These are phyloP conservation scores for Tetheella fluctuosa DNA, from an alignment of 2,888 invertebrate genomes.

Conservation along the genomic window DNA sequence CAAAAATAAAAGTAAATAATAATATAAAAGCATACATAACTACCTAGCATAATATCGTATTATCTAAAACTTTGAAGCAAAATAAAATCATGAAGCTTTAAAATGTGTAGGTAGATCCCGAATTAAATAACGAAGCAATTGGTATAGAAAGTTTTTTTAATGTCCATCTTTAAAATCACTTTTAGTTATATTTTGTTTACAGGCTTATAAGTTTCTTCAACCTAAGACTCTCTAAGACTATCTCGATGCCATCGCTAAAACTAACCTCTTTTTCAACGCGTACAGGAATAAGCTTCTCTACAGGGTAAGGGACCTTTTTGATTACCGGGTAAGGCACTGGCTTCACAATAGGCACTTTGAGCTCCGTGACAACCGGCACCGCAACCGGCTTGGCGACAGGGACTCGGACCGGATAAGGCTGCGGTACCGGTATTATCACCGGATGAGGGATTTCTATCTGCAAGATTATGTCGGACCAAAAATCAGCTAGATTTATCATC, in stretches of 20 bases:
- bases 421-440: constrained; percentile 89
- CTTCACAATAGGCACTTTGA: constrained; percentile 84
- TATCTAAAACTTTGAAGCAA: background rate
- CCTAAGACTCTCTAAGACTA: constrained; percentile 10
- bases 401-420: constrained; percentile 90
- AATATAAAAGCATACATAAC: background rate
- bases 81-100: background rate
- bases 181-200: constrained; percentile 9
- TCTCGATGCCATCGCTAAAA: constrained; percentile 27
- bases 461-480: constrained; percentile 47
- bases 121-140: background rate
- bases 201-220: constrained; percentile 10
- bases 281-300: constrained; percentile 89
- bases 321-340: constrained; percentile 88
- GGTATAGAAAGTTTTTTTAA: background rate
- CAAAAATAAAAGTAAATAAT: too few species aligned
- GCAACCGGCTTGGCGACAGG: constrained; percentile 89
- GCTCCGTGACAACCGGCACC: constrained; percentile 86
- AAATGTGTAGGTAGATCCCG: background rate
- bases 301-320: constrained; percentile 88
- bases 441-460: constrained; percentile 90
- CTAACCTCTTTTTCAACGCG: constrained; percentile 89
- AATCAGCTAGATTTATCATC: background rate
- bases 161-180: background rate
- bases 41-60: background rate